Conservation (phyloP, 2,888 invertebrate species). For the Leptothorax acervorum region DNA sequence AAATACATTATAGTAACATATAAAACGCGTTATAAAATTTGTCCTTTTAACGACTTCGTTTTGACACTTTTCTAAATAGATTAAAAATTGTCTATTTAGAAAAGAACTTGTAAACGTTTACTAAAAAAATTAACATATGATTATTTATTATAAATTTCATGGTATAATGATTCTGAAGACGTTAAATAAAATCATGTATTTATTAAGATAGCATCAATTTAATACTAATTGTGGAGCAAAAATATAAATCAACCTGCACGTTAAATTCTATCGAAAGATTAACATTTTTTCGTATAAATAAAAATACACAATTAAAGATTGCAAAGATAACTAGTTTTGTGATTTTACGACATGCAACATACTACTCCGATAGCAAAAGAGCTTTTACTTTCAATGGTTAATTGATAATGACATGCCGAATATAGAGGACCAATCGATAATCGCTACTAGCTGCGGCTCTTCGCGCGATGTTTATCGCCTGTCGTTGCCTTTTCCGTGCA, state of each 20-base stretch:
- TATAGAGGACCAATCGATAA: constrained; percentile 77
- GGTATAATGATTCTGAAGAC: neutral
- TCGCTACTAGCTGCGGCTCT: constrained; percentile 59
- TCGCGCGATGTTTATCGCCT: constrained; percentile 58
- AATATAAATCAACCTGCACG: neutral
- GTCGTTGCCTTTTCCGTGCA: constrained; percentile 51
- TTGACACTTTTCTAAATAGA: neutral
- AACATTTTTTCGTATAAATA: constrained; percentile 8
- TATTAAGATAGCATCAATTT: neutral
- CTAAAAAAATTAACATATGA: neutral
- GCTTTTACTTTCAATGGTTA: constrained; percentile 79
- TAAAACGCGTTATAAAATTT: neutral
- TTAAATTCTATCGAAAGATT: neutral
- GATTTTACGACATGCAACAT: constrained; percentile 36
- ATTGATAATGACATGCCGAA: constrained; percentile 77
- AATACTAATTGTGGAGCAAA: neutral
- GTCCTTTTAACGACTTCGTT: neutral
- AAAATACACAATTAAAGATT: neutral
- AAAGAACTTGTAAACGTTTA: neutral
- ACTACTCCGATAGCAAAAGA: constrained; percentile 51
- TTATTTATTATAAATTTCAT: neutral
- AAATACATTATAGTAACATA: neutral
- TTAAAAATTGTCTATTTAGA: neutral
- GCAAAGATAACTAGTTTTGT: neutral
- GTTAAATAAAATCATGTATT: neutral